Base-by-base conservation (phyloP, 2,888 invertebrate species). In the Rutpela maculata region DNA sequence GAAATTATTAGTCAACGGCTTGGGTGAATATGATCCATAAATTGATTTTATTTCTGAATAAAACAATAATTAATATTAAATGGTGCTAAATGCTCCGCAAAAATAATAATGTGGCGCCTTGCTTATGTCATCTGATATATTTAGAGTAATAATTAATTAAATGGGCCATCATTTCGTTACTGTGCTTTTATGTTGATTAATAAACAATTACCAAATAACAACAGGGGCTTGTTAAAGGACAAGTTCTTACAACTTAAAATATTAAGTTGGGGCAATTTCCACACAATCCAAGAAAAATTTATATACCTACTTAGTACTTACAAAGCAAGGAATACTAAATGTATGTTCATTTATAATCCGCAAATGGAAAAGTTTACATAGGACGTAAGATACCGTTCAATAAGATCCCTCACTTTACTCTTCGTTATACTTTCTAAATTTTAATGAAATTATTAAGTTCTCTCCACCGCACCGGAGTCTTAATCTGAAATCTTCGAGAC, bases 41-140 rank as follows among this genome's bases (percentile, higher is more conserved):
- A 50, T 50, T 50, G n/a, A n/a, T n/a, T 50, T 50, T 50, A 50
- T 50, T 43, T 15, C 43, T 43, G n/a, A 50, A 50, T 17, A n/a
- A n/a, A 50, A 50, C n/a, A 5, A n/a, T 50, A 50, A 15, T 50
- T 50, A 50, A 50, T 15, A 50, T 50, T 50, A 50, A 50, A 50
- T 17, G 50, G 50, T 50, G 18, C 50, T 50, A 55, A 67, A 67
- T 50, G 35, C 18, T 7, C 17, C n/a, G 66, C 15, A 66, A 50
- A 43, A 50, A 67, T 67, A 1, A 67, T 19, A 55, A 15, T 50
- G n/a, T 26, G 67, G 67, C 67, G 67, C 67, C 67, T 43, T 12
- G 43, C 22, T 67, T 19, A 62, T 31, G 19, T 19, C 17, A 35
- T 18, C 10, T 17, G 5, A 17, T 65, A 31, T 65, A 19, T 65